These are phyloP conservation scores for Megaustenia siamemsis DNA, from an alignment of 2,888 invertebrate genomes.

Conservation along the genomic window DNA sequence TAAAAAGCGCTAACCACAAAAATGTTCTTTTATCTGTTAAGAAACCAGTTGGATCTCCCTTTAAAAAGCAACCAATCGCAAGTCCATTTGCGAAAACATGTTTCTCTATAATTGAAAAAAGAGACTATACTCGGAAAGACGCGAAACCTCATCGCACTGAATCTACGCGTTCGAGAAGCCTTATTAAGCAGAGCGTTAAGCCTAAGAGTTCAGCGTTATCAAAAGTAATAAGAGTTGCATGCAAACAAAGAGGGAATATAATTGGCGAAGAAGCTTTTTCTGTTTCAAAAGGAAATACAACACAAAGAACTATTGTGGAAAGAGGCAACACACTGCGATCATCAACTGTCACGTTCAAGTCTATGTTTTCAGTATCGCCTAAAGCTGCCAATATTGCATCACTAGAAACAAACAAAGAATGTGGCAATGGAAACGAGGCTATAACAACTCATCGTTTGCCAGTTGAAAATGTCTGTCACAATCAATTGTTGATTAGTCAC, in stretches of 20 bases:
- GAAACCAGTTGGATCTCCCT: not conserved
- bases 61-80: not conserved
- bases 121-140: too few relatives aligned
- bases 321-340: not conserved
- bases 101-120: not conserved
- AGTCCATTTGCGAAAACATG: not conserved
- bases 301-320: too few relatives aligned
- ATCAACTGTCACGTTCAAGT: not conserved
- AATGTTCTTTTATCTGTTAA: too few relatives aligned
- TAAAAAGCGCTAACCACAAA: too few relatives aligned
- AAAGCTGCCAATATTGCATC: not conserved
- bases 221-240: not conserved
- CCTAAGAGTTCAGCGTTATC: not conserved
- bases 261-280: not conserved
- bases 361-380: not conserved
- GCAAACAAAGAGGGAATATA: not conserved
- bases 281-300: not conserved
- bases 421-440: not conserved
- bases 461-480: too few relatives aligned
- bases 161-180: not conserved
- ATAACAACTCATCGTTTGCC: not conserved
- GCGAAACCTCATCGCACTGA: too few relatives aligned
- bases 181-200: not conserved
- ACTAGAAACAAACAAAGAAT: not conserved
- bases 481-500: too few relatives aligned